Percentiles rank a stretch among this genome's conserved stretches.
phyloP scores from a whole-genome alignment of 2,113 vertebrate species.

The Zosterops hypoxanthus region DNA sequence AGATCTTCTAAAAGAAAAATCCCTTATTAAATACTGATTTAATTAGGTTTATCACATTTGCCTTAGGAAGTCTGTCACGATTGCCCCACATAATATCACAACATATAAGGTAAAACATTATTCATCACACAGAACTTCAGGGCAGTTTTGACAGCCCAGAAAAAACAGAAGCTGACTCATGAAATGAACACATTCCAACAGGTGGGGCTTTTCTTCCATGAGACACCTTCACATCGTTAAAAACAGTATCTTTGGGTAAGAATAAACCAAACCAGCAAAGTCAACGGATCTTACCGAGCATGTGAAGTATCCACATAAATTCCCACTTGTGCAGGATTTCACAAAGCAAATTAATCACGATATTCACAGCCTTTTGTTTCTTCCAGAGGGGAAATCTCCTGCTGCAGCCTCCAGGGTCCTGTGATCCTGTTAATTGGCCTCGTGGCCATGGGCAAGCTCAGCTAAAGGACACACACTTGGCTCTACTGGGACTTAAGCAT shows the following conservation, averaged over 20 bases:
- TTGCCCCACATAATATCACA: neutral
- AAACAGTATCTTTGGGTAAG: neutral
- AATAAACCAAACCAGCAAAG: neutral
- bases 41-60: neutral
- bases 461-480: neutral
- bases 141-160: neutral
- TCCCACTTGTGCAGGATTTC: neutral
- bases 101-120: neutral
- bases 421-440: neutral
- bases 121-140: neutral
- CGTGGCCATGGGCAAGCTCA: accelerated
- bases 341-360: neutral
- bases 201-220: accelerated
- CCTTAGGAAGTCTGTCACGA: neutral
- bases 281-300: neutral
- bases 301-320: neutral
- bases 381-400: neutral
- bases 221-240: neutral
- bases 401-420: neutral
- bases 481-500: neutral
- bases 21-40: neutral
- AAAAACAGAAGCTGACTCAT: neutral
- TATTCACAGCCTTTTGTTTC: neutral
- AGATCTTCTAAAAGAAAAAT: neutral
- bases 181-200: neutral